These are phyloP conservation scores for Orussus abietinus DNA, from an alignment of 1,140 invertebrate genomes.

Conservation along the genomic window DNA sequence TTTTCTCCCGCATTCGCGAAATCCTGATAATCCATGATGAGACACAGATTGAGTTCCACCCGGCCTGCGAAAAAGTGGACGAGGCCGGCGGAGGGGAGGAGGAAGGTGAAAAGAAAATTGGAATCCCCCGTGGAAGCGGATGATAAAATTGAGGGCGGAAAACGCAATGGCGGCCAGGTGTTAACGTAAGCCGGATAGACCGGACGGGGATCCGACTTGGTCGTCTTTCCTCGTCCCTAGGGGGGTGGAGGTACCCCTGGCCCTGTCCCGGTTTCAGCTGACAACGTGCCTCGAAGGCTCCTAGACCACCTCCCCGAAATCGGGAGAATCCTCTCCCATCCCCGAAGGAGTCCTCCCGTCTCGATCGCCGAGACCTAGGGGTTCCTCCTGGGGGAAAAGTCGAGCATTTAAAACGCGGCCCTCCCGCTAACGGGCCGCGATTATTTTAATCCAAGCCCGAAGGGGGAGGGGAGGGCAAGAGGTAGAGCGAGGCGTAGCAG, in stretches of 20 bases:
- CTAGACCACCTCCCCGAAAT: too few relatives aligned
- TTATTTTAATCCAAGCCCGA: conserved; percentile 32
- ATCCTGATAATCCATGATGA: conserved; percentile 52
- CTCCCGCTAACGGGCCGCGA: conserved; percentile 32
- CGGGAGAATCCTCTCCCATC: too few relatives aligned
- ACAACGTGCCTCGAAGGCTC: too few relatives aligned
- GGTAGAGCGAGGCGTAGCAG: conserved; percentile 24
- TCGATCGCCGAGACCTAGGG: too few relatives aligned
- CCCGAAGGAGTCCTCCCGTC: too few relatives aligned
- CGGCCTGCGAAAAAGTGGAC: conserved; percentile 31
- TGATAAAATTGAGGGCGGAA: conserved; percentile 47
- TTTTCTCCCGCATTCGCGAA: too few relatives aligned
- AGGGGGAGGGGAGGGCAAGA: conserved; percentile 19
- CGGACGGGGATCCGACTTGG: conserved; percentile 13
- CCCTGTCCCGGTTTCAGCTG: too few relatives aligned
- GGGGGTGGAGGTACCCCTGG: too few relatives aligned
- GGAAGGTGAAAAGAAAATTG: conserved; percentile 42
- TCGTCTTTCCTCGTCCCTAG: not conserved
- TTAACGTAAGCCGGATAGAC: conserved; percentile 43
- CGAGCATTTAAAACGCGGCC: too few relatives aligned
- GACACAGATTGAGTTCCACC: conserved; percentile 50
- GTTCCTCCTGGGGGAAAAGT: too few relatives aligned
- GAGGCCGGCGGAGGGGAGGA: conserved; percentile 14
- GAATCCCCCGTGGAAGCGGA: conserved; percentile 40
- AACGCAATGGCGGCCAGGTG: conserved; percentile 37